A percentile compares a stretch with the other conserved stretches of the same genome.
phyloP scores from a whole-genome alignment of 2,113 vertebrate genomes.

The Leptodactylus fuscus region DNA sequence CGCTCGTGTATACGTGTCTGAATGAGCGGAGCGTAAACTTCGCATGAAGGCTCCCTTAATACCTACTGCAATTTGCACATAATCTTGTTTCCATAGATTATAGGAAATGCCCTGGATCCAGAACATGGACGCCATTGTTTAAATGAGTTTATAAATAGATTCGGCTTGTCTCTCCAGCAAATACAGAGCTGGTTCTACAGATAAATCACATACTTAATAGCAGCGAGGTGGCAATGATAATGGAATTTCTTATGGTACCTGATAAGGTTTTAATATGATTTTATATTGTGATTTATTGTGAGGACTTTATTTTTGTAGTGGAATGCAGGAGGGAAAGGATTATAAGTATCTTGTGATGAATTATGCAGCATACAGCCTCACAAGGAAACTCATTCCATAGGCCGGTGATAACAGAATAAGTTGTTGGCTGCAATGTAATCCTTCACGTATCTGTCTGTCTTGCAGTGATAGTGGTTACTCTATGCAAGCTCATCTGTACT shows the following conservation, averaged over 20 bases:
- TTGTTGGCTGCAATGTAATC: constrained; percentile 53
- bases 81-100: background rate
- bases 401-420: constrained; percentile 46
- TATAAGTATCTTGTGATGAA: constrained; percentile 49
- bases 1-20: too few species aligned
- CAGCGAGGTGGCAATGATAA: constrained; percentile 41
- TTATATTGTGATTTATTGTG: constrained; percentile 47
- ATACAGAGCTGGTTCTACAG: background rate
- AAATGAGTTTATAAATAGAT: background rate
- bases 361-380: constrained; percentile 37
- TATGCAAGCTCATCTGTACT: constrained; percentile 1
- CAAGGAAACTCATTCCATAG: constrained; percentile 53
- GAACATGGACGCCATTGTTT: background rate
- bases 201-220: constrained; percentile 50
- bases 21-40: too few species aligned
- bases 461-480: constrained; percentile 33
- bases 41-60: too few species aligned
- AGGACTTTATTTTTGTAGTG: constrained; percentile 44
- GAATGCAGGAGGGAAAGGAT: constrained; percentile 46
- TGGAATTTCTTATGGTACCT: constrained; percentile 39
- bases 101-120: background rate
- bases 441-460: constrained; percentile 39
- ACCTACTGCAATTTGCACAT: too few species aligned
- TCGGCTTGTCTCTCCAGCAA: background rate
- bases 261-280: constrained; percentile 55